Conservation (phyloP, 2,797 vertebrate species). For the Anableps anableps region DNA sequence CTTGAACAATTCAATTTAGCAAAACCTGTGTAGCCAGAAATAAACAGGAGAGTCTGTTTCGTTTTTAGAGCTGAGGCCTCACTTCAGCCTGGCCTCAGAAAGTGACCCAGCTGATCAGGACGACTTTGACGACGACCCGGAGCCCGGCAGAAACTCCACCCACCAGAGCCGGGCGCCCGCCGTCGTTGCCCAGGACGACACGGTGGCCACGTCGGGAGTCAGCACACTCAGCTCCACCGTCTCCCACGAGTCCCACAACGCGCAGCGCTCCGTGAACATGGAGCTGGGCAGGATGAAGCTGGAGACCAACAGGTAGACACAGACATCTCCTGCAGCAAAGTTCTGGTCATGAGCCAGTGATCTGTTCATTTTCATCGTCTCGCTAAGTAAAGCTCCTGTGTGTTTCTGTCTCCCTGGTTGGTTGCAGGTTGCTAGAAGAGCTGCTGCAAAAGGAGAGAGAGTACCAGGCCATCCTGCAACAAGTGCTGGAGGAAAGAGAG, state of each 20-base stretch:
- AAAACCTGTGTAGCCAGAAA: background rate
- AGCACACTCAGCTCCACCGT: slow-evolving; percentile 98
- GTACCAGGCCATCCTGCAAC: slow-evolving; percentile 92
- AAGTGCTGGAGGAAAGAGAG: slow-evolving; percentile 93
- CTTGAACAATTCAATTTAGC: background rate
- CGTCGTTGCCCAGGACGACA: slow-evolving; percentile 85
- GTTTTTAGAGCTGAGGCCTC: slow-evolving; percentile 90
- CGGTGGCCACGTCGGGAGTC: slow-evolving; percentile 93
- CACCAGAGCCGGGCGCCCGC: slow-evolving; percentile 81
- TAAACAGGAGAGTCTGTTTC: background rate
- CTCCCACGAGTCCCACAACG: slow-evolving; percentile 90
- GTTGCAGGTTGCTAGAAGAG: slow-evolving; percentile 89
- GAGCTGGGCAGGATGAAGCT: slow-evolving; percentile 95
- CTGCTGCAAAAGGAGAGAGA: slow-evolving; percentile 93
- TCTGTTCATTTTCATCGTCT: background rate
- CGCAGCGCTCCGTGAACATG: slow-evolving; percentile 88
- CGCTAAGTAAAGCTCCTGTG: background rate
- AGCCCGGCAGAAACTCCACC: slow-evolving; percentile 76
- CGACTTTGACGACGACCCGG: slow-evolving; percentile 85
- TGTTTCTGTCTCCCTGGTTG: slow-evolving; percentile 1
- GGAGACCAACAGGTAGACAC: slow-evolving; percentile 88
- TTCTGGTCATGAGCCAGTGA: background rate
- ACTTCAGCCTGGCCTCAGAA: slow-evolving; percentile 96
- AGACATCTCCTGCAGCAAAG: background rate
- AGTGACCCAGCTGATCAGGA: slow-evolving; percentile 94